phyloP scores from a whole-genome alignment of 2,113 vertebrate species.

The Callopanchax toddi region DNA sequence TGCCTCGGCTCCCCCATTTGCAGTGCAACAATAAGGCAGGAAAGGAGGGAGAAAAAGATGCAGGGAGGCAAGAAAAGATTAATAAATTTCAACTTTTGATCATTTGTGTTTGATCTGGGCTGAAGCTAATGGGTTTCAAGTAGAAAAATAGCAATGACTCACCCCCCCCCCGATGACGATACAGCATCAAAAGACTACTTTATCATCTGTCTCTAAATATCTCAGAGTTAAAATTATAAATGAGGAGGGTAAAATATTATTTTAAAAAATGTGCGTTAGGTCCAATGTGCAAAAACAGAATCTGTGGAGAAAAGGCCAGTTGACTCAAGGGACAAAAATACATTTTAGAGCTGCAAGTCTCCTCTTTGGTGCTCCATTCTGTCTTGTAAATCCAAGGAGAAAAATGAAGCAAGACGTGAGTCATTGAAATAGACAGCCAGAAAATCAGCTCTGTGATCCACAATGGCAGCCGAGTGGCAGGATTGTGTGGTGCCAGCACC shows the following conservation, averaged over 20 bases:
- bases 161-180: slow-evolving; percentile 37
- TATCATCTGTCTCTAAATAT: slow-evolving; percentile 33
- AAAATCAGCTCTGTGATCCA: slow-evolving; percentile 60
- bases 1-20: slow-evolving; percentile 58
- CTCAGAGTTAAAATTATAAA: slow-evolving; percentile 38
- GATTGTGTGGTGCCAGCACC: slow-evolving; percentile 25
- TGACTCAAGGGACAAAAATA: slow-evolving; percentile 48
- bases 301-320: slow-evolving; percentile 38
- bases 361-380: slow-evolving; percentile 34
- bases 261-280: slow-evolving; percentile 25
- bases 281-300: slow-evolving; percentile 45
- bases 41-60: slow-evolving; percentile 5
- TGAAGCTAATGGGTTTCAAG: slow-evolving; percentile 56
- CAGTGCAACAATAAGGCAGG: slow-evolving; percentile 31
- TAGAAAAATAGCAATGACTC: slow-evolving; percentile 29
- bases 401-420: slow-evolving; percentile 64
- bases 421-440: slow-evolving; percentile 64
- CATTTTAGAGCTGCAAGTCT: slow-evolving; percentile 42
- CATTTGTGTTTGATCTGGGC: slow-evolving; percentile 43
- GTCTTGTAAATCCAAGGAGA: slow-evolving; percentile 60
- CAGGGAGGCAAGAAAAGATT: slow-evolving; percentile 5
- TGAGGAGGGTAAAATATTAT: slow-evolving; percentile 29
- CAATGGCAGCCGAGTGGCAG: slow-evolving; percentile 41
- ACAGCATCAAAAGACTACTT: slow-evolving; percentile 20
- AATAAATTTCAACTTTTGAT: slow-evolving; percentile 30